Percentiles rank a stretch among this genome's conserved stretches.
These are phyloP conservation scores for Drosophila littoralis DNA, from an alignment of 1,140 invertebrate species.

Conservation along the genomic window DNA sequence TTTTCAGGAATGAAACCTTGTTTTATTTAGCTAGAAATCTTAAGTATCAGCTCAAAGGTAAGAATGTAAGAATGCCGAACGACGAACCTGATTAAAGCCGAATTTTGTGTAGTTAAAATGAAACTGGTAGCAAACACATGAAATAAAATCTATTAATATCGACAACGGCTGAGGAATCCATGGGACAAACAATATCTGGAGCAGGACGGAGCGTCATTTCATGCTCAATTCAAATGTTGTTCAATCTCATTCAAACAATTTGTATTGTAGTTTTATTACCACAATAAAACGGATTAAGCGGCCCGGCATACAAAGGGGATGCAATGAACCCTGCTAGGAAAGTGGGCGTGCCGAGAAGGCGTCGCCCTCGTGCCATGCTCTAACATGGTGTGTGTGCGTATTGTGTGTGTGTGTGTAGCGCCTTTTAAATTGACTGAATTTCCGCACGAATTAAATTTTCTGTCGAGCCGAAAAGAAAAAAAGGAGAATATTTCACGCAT, in stretches of 20 bases:
- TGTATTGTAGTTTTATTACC: conserved; percentile 83
- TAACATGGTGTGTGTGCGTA: conserved; percentile 21
- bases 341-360: conserved; percentile 53
- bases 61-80: not conserved
- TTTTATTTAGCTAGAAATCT: too few species aligned
- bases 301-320: conserved; percentile 48
- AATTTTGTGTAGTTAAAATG: not conserved
- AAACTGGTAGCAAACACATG: conserved; percentile 2
- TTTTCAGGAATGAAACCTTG: too few species aligned
- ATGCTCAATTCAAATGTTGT: conserved; percentile 80
- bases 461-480: conserved; percentile 19
- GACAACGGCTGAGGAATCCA: conserved; percentile 8
- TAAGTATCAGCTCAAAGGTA: not conserved
- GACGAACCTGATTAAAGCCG: not conserved
- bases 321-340: conserved; percentile 61
- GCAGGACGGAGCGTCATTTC: conserved; percentile 56
- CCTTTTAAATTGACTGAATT: conserved; percentile 82
- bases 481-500: conserved; percentile 76
- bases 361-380: conserved; percentile 28
- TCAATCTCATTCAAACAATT: conserved; percentile 81
- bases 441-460: conserved; percentile 81
- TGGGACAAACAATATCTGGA: conserved; percentile 4
- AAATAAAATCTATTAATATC: conserved; percentile 42
- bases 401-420: conserved; percentile 24
- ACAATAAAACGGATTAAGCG: conserved; percentile 82